Evolutionary conservation across 1,140 invertebrate genomes (phyloP).

Genomic region (Lordiphosa mommai): DNA sequence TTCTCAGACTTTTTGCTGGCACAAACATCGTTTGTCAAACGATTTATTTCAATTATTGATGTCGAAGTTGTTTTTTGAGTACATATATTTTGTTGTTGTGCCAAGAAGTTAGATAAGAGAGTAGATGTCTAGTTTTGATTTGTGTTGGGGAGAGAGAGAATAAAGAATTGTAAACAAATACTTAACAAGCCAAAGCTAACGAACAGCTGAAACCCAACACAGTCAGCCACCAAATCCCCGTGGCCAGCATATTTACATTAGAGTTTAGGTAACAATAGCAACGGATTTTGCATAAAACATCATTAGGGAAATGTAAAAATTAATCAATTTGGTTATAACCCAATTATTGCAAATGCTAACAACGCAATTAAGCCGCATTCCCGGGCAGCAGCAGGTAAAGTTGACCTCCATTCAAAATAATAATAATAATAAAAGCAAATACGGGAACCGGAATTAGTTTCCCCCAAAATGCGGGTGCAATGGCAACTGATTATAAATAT

Average conservation of each 20-base stretch:
- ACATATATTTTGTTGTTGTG: conserved; percentile 4
- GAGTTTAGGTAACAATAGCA: conserved; percentile 45
- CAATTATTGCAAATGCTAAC: conserved; percentile 55
- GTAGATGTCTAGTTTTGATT: conserved; percentile 8
- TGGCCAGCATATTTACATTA: conserved; percentile 39
- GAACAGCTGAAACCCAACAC: not conserved
- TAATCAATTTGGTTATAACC: conserved; percentile 57
- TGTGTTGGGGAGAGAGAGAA: conserved; percentile 17
- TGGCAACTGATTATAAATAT: not conserved
- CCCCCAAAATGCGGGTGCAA: conserved; percentile 16
- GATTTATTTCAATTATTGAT: conserved; percentile 75
- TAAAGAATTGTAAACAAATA: not conserved
- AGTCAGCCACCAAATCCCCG: no score
- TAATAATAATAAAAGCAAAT: conserved; percentile 67
- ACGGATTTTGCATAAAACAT: conserved; percentile 24
- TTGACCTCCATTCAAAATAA: conserved; percentile 26
- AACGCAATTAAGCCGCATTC: conserved; percentile 38
- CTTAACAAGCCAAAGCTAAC: not conserved
- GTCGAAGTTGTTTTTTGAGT: conserved; percentile 22
- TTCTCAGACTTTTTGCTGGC: not conserved
- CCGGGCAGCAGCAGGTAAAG: not conserved
- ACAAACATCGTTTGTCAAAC: conserved; percentile 56
- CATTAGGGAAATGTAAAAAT: conserved; percentile 57
- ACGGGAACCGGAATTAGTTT: conserved; percentile 48
- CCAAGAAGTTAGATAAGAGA: conserved; percentile 19